Conservation (phyloP, 2,888 invertebrate species). For the Noctua comes region DNA sequence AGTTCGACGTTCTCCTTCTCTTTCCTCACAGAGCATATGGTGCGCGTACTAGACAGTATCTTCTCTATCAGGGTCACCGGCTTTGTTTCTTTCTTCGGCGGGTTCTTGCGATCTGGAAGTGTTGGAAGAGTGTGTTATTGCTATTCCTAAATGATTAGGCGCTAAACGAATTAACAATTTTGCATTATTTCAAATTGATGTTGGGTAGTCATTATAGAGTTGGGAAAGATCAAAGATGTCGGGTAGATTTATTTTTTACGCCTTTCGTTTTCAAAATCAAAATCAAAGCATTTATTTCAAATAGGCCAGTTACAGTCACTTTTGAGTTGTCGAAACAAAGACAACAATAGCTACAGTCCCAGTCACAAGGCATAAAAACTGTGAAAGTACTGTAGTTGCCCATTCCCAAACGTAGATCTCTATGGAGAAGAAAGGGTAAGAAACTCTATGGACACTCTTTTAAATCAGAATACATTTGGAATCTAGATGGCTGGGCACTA, state of each 20-base stretch:
- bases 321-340: too few species aligned
- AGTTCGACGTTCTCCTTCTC: slow-evolving; percentile 77
- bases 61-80: slow-evolving; percentile 78
- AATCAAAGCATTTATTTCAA: too few species aligned
- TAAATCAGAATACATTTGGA: too few species aligned
- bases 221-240: neutral
- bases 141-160: slow-evolving; percentile 15
- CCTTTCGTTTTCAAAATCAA: too few species aligned
- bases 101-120: slow-evolving; percentile 82
- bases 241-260: neutral
- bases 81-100: slow-evolving; percentile 75
- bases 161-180: neutral
- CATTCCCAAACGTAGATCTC: too few species aligned
- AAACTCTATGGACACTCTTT: too few species aligned
- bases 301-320: too few species aligned
- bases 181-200: neutral
- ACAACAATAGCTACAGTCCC: too few species aligned
- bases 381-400: too few species aligned
- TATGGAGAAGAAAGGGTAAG: too few species aligned
- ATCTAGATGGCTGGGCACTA: neutral
- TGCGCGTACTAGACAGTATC: slow-evolving; percentile 84
- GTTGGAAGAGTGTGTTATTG: neutral
- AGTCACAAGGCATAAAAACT: too few species aligned
- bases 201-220: neutral
- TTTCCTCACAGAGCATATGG: slow-evolving; percentile 73